Evolutionary conservation across 37 sponge, comb jelly and placozoan genomes (phyloP), one percentile per base, ranked within the genome.

Genomic region (Petrosia ficiformis): DNA sequence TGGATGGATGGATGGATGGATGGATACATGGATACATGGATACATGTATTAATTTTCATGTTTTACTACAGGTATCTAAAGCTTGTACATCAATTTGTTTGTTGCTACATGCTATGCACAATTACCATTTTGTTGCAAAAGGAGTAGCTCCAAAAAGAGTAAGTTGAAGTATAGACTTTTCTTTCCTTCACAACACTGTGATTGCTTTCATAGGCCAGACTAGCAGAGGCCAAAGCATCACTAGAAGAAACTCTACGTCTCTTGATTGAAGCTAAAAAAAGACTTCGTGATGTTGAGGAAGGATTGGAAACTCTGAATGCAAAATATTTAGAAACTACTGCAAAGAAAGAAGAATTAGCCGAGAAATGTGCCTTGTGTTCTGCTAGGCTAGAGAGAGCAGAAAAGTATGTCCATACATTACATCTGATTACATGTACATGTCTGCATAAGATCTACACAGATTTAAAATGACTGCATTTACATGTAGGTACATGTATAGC

Each of bases 81-180:
- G 98, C 98, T 16, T 97, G 98, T 44, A 97, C 92, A 26, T 97
- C 98, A 36, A 97, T 97, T 52, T 97, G 98, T 78, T 88, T 86
- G 83, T 97, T 95, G 98, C 88, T 86, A 4, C 58, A 95, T 42
- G 98, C 98, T 33, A 97, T 97, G 98, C 93, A 97, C 95, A 97
- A 97, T 80, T 97, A 94, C 64, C 94, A 97, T 81, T 89, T 89
- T 76, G 98, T 97, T 60, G 73, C 95, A 54, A 94, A 86, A 67
- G 77, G 82, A 40, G 98, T 97, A 21, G 98, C 95, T 64, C 98
- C 98, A 0, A 97, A 97, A 67, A 83, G 95, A 57, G 97, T 89
- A 78, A 84, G 93, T 69, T n/a, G n/a, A n/a, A n/a, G n/a, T n/a
- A n/a, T n/a, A n/a, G n/a, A n/a, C n/a, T n/a, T n/a, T n/a, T n/a